These are phyloP conservation scores for Limnothrissa miodon DNA, from an alignment of 2,113 vertebrate species.

Conservation along the genomic window DNA sequence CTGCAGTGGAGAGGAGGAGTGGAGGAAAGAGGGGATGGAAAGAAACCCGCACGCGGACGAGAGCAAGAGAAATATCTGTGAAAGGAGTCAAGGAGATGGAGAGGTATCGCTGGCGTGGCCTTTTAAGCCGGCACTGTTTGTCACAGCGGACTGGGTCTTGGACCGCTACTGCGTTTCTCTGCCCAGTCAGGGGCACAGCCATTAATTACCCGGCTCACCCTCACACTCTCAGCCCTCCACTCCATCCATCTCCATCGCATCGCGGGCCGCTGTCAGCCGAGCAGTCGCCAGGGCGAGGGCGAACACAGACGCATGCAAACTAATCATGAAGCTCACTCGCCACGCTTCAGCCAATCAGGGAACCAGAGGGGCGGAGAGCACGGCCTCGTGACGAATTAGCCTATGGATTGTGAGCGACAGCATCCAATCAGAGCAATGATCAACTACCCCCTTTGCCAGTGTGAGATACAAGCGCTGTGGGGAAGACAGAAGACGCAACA, in stretches of 20 bases:
- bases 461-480: neutral
- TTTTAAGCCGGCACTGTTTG: constrained; percentile 8
- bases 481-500: neutral
- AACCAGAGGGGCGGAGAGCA: constrained; percentile 13
- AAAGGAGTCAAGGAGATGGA: neutral
- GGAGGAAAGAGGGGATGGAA: neutral
- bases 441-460: neutral
- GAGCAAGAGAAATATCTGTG: neutral
- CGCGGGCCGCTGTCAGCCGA: neutral
- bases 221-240: neutral
- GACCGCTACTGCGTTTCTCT: neutral
- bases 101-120: constrained; percentile 6
- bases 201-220: neutral
- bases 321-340: neutral
- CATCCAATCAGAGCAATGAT: constrained; percentile 14
- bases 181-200: constrained; percentile 5
- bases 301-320: neutral
- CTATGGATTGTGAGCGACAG: neutral
- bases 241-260: neutral
- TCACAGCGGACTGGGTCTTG: constrained; percentile 1
- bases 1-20: neutral
- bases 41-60: neutral
- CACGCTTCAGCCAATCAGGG: neutral
- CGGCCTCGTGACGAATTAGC: neutral
- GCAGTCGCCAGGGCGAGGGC: neutral